Base-by-base conservation (phyloP, 2,797 vertebrate species). In the Hydrolagus colliei region DNA sequence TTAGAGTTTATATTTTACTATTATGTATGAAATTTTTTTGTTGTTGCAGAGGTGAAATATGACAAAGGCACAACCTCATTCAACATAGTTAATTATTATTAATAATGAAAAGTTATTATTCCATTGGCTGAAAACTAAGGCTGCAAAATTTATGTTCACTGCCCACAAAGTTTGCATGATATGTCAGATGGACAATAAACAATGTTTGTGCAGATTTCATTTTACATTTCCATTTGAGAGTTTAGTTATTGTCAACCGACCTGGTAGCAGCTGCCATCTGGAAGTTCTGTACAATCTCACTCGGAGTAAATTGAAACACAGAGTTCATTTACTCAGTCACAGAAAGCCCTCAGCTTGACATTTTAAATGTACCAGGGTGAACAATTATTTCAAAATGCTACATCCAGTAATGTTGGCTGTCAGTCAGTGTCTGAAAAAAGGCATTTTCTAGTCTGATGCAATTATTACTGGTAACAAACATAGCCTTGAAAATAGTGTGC, bases 291-390 rank as follows among this genome's bases (percentile, higher is more conserved):
- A 84, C 62, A 84, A 84, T 71, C 65, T 84, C 79, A 84, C 65
- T 84, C 79, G 52, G 71, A 84, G 71, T 71, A 84, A 84, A 71
- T 84, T 71, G 79, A 84, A 84, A 84, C 67, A 84, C 71, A 84
- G 65, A 84, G 65, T 84, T 84, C 65, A 84, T 67, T 84, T 84
- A 71, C 32, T 84, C 79, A 68, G 65, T 6, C 65, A 41, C 32
- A 68, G 79, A 71, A 84, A 84, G 71, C 27, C 16, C 79, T 71
- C 79, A 84, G 32, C 71, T 84, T 84, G 79, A 84, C 79, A 84
- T 84, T 52, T 84, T 71, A 84, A 35, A 84, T 52, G 41, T 7
- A 8, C 32, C 79, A 84, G 79, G 41, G 32, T 71, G 79, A 84
- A 71, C 63, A 35, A 22, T 10, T 71, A 35, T 68, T 71, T 13